Base-by-base conservation (phyloP, 2,113 vertebrate genomes). In the Athene noctua region DNA sequence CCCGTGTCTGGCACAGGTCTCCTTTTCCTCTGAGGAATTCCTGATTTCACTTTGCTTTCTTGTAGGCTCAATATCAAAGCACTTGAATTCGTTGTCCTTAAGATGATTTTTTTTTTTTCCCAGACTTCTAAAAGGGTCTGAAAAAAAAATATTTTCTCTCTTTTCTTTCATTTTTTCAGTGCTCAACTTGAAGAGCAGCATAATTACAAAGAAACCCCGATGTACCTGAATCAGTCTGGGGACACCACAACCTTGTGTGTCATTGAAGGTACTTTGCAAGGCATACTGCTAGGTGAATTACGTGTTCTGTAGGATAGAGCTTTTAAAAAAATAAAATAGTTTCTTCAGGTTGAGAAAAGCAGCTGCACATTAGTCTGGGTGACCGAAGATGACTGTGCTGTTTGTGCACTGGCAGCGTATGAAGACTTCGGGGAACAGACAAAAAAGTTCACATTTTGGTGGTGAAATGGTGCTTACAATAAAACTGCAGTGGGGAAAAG, bases 171-270 rank as follows among this genome's bases (percentile, higher is more conserved):
- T 81, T 59, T 97, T 96, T 42, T 97, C 90, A 98, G 98, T 42
- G 65, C 91, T 87, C 97, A 86, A 51, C 85, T 83, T 87, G 98
- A 98, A 97, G 97, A 96, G 59, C 32, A n/a, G 91, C 83, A 89
- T 95, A 95, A 97, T 96, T 97, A 97, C 1, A 95, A 97, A 94
- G 97, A 97, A 89, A 94, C 84, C 10, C 59, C 84, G 4, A 94
- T 15, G 10, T 98, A 96, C 94, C 96, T 93, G 95, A 97, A 96
- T 74, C 91, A 97, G 52, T 82, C 88, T 93, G 90, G 86, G 92
- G 94, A 92, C 79, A 62, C 83, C 78, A 74, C 92, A 92, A 96
- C 95, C 96, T 96, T 92, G 82, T 40, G 78, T 95, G 83, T 92
- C 51, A 25, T 74, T 95, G 86, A 94, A 95, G 96, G 96, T 95